A percentile compares a stretch with the other conserved stretches of the same genome.
These are phyloP conservation scores for Coenonympha glycerion DNA, from an alignment of 2,888 invertebrate species.

Conservation along the genomic window DNA sequence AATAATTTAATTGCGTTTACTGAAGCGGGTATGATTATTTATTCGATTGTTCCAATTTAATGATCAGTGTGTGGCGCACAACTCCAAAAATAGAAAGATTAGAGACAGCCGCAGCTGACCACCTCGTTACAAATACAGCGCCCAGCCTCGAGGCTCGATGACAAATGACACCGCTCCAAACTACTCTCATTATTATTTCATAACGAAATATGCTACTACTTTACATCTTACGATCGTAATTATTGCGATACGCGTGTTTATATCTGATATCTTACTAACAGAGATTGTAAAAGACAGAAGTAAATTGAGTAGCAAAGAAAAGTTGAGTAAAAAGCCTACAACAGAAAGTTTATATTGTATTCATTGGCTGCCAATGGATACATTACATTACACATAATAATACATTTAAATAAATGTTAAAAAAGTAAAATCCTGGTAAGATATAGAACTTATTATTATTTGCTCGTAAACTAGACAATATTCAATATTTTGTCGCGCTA, in stretches of 20 bases:
- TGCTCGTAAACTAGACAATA: too few relatives aligned
- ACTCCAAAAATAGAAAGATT: constrained; percentile 52
- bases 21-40: constrained; percentile 47
- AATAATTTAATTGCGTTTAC: constrained; percentile 22
- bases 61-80: constrained; percentile 31
- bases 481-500: background rate
- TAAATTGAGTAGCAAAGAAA: too few relatives aligned
- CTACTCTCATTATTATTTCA: constrained; percentile 18
- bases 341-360: too few relatives aligned
- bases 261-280: too few relatives aligned
- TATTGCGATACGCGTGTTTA: background rate
- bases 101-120: constrained; percentile 37
- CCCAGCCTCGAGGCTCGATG: constrained; percentile 26
- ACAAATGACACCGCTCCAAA: constrained; percentile 23
- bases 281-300: too few relatives aligned
- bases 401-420: too few relatives aligned
- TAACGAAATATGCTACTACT: background rate
- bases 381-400: too few relatives aligned
- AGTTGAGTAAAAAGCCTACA: too few relatives aligned
- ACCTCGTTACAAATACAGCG: constrained; percentile 53
- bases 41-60: constrained; percentile 44
- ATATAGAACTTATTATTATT: too few relatives aligned
- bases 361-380: too few relatives aligned
- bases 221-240: background rate
- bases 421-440: too few relatives aligned